phyloP scores from a whole-genome alignment of 1,140 invertebrate species.

The Eriosoma lanigerum region DNA sequence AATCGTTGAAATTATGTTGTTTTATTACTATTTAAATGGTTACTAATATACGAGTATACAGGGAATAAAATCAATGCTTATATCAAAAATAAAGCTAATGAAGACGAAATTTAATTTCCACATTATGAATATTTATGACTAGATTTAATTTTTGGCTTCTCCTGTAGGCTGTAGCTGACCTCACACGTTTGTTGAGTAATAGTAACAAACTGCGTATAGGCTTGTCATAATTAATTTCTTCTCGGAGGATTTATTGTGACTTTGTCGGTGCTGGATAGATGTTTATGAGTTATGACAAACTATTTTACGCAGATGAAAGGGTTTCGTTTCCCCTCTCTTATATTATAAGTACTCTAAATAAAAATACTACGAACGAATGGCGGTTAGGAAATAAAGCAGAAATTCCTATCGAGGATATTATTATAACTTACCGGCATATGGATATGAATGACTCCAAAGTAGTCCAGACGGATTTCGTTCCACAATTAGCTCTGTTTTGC shows the following conservation, averaged over 20 bases:
- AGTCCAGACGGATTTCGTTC: constrained; percentile 40
- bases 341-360: constrained; percentile 20
- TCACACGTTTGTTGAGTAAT: constrained; percentile 38
- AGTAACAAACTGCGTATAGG: background rate
- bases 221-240: constrained; percentile 47
- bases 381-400: constrained; percentile 37
- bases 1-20: too few species aligned
- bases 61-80: too few species aligned
- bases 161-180: background rate
- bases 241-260: constrained; percentile 34
- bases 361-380: constrained; percentile 39
- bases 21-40: too few species aligned
- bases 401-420: constrained; percentile 50
- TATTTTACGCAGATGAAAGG: constrained; percentile 49
- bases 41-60: too few species aligned
- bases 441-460: constrained; percentile 35
- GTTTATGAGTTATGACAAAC: constrained; percentile 51
- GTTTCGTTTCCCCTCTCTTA: constrained; percentile 40
- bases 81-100: background rate
- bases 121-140: background rate
- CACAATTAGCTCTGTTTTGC: constrained; percentile 46
- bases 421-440: constrained; percentile 40
- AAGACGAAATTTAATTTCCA: background rate
- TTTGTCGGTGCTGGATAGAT: constrained; percentile 35
- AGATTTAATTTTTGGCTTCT: too few species aligned